Conservation (phyloP, 2,797 vertebrate genomes). For the Lutra lutra region DNA sequence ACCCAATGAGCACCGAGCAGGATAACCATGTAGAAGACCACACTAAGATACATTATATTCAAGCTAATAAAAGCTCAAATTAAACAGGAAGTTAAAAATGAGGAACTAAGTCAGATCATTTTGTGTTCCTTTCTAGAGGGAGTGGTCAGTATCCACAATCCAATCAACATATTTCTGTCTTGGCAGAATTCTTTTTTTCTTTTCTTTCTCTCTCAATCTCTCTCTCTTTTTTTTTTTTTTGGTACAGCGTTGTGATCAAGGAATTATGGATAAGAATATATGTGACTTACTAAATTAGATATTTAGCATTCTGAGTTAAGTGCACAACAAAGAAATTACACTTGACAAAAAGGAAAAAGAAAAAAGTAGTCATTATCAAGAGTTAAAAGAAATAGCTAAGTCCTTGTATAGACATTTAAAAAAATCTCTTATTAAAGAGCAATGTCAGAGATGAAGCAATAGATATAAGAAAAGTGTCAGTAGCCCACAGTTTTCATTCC, state of each 20-base stretch:
- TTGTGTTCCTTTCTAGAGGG: not conserved
- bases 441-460: not conserved
- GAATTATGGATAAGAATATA: not conserved
- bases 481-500: not conserved
- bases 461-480: conserved; percentile 51
- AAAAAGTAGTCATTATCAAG: not conserved
- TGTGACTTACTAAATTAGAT: not conserved
- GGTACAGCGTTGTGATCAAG: not conserved
- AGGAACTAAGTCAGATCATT: not conserved
- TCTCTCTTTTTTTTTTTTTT: too few species aligned
- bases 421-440: conserved; percentile 47
- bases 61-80: not conserved
- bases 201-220: too few species aligned
- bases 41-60: not conserved
- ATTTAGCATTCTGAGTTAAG: not conserved
- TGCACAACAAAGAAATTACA: not conserved
- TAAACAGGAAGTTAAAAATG: not conserved
- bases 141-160: not conserved
- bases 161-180: not conserved
- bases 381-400: not conserved
- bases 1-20: not conserved
- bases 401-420: not conserved
- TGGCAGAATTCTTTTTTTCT: not conserved
- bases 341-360: not conserved
- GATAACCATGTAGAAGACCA: not conserved